Percentiles rank a stretch among this genome's conserved stretches.
Evolutionary conservation across 2,797 vertebrate species (phyloP).

Genomic region (Epinephelus awoara): DNA sequence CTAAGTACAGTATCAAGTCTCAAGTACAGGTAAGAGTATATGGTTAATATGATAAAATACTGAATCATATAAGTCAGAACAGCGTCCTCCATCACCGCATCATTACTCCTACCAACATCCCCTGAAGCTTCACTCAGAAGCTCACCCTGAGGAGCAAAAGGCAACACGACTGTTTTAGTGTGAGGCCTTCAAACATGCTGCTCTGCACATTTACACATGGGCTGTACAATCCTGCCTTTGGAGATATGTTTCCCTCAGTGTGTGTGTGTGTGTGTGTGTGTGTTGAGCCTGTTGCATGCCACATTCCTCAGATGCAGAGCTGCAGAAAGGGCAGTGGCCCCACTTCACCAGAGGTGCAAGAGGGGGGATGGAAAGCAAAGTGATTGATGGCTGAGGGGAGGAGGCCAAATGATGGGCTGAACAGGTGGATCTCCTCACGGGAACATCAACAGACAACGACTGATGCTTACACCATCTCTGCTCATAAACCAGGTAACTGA

Average conservation of each 20-base stretch:
- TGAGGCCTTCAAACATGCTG: constrained; percentile 49
- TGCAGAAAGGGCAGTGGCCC: constrained; percentile 77
- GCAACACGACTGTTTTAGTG: constrained; percentile 52
- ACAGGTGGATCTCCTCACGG: constrained; percentile 60
- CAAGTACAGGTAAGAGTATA: neutral
- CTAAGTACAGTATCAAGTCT: neutral
- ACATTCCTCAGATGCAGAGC: constrained; percentile 79
- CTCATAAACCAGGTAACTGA: neutral
- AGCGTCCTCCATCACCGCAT: neutral
- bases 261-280: constrained; percentile 42
- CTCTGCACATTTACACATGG: constrained; percentile 39
- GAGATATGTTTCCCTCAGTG: constrained; percentile 45
- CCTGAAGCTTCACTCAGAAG: constrained; percentile 33
- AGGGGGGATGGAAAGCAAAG: constrained; percentile 58
- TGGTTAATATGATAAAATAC: neutral
- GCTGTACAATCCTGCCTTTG: constrained; percentile 48
- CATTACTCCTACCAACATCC: constrained; percentile 14
- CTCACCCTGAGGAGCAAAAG: constrained; percentile 41
- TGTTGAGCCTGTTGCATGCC: constrained; percentile 55
- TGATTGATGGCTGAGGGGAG: constrained; percentile 64
- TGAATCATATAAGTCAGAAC: neutral
- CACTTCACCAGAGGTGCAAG: constrained; percentile 75
- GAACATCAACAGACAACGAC: neutral
- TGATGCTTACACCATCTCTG: neutral
- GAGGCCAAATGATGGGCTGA: constrained; percentile 26